Conservation (phyloP, 1,140 invertebrate genomes). For the Dreissena rostriformis region DNA sequence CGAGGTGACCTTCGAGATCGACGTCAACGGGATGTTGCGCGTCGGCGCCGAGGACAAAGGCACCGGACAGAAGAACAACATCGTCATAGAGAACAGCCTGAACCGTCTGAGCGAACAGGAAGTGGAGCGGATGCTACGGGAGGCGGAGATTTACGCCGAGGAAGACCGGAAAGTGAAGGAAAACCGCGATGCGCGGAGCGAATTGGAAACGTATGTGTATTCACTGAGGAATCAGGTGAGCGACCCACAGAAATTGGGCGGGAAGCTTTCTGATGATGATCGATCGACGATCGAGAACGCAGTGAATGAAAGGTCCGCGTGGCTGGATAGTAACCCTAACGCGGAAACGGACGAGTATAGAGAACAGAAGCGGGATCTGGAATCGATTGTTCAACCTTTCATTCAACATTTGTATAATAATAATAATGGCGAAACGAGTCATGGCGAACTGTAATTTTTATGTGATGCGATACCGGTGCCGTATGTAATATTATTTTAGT, state of each 20-base stretch:
- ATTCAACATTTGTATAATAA: slow-evolving; percentile 98
- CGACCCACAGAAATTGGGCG: slow-evolving; percentile 98
- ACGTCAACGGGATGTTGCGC: slow-evolving; percentile 98
- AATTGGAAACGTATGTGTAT: slow-evolving; percentile 90
- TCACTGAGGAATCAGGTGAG: slow-evolving; percentile 96
- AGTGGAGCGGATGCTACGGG: slow-evolving; percentile 98
- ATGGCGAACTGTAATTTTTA: slow-evolving; percentile 43
- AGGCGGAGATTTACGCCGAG: slow-evolving; percentile 99
- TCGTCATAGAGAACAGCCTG: slow-evolving; percentile 99
- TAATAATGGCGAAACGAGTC: slow-evolving; percentile 85
- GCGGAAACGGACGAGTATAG: slow-evolving; percentile 96
- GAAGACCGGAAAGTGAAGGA: slow-evolving; percentile 98
- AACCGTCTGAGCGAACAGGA: slow-evolving; percentile 98
- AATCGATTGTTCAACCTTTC: slow-evolving; percentile 97
- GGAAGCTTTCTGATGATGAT: slow-evolving; percentile 93
- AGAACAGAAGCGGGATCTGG: slow-evolving; percentile 97
- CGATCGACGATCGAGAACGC: slow-evolving; percentile 96
- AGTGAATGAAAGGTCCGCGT: slow-evolving; percentile 97
- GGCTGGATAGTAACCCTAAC: slow-evolving; percentile 97
- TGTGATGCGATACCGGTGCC: not conserved
- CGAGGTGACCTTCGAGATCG: slow-evolving; percentile 99
- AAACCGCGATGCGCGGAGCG: slow-evolving; percentile 93
- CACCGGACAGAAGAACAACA: slow-evolving; percentile 98
- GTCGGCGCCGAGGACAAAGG: slow-evolving; percentile 98
- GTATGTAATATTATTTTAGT: too few relatives aligned